Percentiles rank a stretch among this genome's conserved stretches.
Evolutionary conservation across 1,140 invertebrate species (phyloP).

Genomic region (Hylaeus anthracinus): DNA sequence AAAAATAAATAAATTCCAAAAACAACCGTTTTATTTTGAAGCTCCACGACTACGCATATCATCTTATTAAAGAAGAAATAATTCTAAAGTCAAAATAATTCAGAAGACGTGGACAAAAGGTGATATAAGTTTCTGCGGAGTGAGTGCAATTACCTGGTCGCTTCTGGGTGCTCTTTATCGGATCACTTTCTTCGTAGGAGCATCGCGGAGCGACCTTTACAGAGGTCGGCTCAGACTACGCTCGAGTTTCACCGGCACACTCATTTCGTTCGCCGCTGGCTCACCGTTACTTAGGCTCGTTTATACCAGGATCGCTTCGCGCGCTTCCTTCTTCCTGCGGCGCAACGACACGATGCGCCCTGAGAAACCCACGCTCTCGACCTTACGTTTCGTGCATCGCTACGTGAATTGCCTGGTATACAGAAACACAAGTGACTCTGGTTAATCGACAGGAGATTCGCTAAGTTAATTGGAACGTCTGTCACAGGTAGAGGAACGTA

Average conservation of each 20-base stretch:
- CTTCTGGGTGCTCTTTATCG: slow-evolving; percentile 47
- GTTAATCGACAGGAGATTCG: neutral
- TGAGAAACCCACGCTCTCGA: slow-evolving; percentile 34
- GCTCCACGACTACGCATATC: too few relatives aligned
- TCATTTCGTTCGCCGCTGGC: slow-evolving; percentile 25
- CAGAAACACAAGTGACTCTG: slow-evolving; percentile 5
- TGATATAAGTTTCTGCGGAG: too few relatives aligned
- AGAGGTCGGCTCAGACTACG: slow-evolving; percentile 71
- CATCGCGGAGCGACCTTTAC: slow-evolving; percentile 71
- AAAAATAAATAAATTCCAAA: too few relatives aligned
- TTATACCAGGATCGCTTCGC: slow-evolving; percentile 35
- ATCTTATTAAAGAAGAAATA: too few relatives aligned
- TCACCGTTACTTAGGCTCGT: slow-evolving; percentile 33
- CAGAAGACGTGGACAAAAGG: too few relatives aligned
- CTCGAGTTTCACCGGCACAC: slow-evolving; percentile 74
- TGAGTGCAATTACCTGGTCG: neutral
- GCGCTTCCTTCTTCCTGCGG: slow-evolving; percentile 56
- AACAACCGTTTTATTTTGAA: too few relatives aligned
- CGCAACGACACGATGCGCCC: neutral
- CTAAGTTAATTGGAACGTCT: neutral
- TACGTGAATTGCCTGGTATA: slow-evolving; percentile 1
- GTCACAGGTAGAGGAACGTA: neutral
- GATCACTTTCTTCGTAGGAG: slow-evolving; percentile 73
- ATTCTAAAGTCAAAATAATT: too few relatives aligned
- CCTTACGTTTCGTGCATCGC: neutral